Evolutionary conservation across 2,888 invertebrate genomes (phyloP).

Genomic region (Amorpha juglandis): DNA sequence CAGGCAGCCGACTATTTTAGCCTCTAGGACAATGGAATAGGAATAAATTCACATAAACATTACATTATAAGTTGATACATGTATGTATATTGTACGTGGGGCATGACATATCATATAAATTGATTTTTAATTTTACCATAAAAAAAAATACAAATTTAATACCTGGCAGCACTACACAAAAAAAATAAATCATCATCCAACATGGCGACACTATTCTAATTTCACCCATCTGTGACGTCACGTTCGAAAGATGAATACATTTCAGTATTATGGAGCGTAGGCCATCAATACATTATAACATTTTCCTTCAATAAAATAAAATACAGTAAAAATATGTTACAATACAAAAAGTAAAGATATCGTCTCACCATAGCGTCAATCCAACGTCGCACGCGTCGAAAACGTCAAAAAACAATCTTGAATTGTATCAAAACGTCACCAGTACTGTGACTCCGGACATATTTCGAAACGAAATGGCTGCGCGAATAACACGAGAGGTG

Average conservation of each 20-base stretch:
- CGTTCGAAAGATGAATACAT: slow-evolving; percentile 50
- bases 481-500: slow-evolving; percentile 75
- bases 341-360: slow-evolving; percentile 27
- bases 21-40: slow-evolving; percentile 46
- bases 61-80: slow-evolving; percentile 31
- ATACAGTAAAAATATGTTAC: slow-evolving; percentile 29
- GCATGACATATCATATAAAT: neutral
- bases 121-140: neutral
- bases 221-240: slow-evolving; percentile 44
- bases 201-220: slow-evolving; percentile 19
- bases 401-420: slow-evolving; percentile 69
- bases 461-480: slow-evolving; percentile 76
- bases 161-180: neutral
- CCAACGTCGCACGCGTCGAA: slow-evolving; percentile 53
- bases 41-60: slow-evolving; percentile 38
- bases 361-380: slow-evolving; percentile 57
- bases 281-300: neutral
- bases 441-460: slow-evolving; percentile 72
- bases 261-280: slow-evolving; percentile 41
- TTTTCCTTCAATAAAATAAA: slow-evolving; percentile 20
- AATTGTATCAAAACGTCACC: slow-evolving; percentile 72
- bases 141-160: neutral
- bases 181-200: slow-evolving; percentile 29
- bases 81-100: neutral
- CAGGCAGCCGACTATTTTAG: slow-evolving; percentile 47